These are phyloP conservation scores for Scleropages formosus DNA, from an alignment of 2,797 vertebrate species.

Conservation along the genomic window DNA sequence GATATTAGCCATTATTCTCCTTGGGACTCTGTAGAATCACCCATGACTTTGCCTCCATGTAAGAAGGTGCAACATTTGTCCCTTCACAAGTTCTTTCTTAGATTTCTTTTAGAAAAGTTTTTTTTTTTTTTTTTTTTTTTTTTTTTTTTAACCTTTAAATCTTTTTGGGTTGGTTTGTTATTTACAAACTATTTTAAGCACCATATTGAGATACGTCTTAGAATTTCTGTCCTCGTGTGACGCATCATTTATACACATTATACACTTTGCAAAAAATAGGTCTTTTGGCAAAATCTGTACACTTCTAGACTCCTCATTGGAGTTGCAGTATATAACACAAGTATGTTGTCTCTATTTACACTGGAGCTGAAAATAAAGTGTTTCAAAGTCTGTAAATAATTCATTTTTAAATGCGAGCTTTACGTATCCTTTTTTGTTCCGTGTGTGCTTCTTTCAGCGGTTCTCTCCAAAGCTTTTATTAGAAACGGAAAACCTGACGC, in stretches of 20 bases:
- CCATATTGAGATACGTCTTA: neutral
- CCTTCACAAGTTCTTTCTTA: too few relatives aligned
- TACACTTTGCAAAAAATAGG: too few relatives aligned
- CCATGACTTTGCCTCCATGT: too few relatives aligned
- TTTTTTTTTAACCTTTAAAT: neutral
- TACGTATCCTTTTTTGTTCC: too few relatives aligned
- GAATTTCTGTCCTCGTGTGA: neutral
- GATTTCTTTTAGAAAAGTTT: too few relatives aligned
- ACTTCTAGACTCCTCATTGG: too few relatives aligned
- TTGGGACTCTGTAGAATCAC: neutral
- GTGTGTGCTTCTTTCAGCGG: slow-evolving; percentile 3
- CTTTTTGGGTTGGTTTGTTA: neutral
- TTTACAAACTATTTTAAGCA: neutral
- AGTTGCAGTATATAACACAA: neutral
- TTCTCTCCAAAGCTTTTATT: neutral
- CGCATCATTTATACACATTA: too few relatives aligned
- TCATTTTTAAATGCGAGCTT: too few relatives aligned
- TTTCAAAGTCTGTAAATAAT: neutral
- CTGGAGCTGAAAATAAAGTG: slow-evolving; percentile 2
- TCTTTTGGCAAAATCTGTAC: too few relatives aligned
- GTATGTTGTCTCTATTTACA: neutral
- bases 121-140: neutral
- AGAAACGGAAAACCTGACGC: neutral
- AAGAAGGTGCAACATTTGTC: too few relatives aligned
- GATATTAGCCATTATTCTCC: neutral